Percentiles rank a stretch among this genome's conserved stretches.
Evolutionary conservation across 2,113 vertebrate genomes (phyloP).

Genomic region (Antechinus stuartii): DNA sequence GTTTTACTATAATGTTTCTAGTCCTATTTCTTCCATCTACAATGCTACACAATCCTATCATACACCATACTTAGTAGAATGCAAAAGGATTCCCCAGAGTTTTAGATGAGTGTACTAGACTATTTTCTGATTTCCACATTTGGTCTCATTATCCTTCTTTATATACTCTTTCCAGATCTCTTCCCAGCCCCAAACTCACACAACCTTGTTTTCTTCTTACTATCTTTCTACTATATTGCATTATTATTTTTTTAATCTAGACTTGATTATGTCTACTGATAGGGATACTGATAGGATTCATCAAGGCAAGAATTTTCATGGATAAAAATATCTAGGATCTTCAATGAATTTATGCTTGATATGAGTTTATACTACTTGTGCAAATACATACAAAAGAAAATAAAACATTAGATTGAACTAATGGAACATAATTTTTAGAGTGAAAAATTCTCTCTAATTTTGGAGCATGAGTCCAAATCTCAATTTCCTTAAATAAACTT

Average conservation of each 20-base stretch:
- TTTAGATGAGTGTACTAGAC: neutral
- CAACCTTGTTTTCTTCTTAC: neutral
- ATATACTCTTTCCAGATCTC: neutral
- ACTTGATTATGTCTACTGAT: neutral
- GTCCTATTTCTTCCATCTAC: too few relatives aligned
- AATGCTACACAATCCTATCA: too few relatives aligned
- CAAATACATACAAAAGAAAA: neutral
- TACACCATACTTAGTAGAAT: neutral
- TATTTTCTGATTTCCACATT: neutral
- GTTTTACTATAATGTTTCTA: too few relatives aligned
- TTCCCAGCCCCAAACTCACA: too few relatives aligned
- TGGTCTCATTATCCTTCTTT: neutral
- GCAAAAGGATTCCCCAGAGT: neutral
- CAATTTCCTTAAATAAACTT: neutral
- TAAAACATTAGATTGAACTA: neutral
- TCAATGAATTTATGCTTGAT: neutral
- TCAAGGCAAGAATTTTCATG: neutral
- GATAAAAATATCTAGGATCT: neutral
- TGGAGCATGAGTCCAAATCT: neutral
- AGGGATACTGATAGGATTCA: too few relatives aligned
- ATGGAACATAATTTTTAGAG: neutral
- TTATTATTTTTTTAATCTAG: neutral
- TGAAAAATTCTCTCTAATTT: too few relatives aligned
- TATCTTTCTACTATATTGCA: neutral
- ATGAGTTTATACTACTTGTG: neutral